These are phyloP conservation scores for Drymonia ruficornis DNA, from an alignment of 2,888 invertebrate species.

Conservation along the genomic window DNA sequence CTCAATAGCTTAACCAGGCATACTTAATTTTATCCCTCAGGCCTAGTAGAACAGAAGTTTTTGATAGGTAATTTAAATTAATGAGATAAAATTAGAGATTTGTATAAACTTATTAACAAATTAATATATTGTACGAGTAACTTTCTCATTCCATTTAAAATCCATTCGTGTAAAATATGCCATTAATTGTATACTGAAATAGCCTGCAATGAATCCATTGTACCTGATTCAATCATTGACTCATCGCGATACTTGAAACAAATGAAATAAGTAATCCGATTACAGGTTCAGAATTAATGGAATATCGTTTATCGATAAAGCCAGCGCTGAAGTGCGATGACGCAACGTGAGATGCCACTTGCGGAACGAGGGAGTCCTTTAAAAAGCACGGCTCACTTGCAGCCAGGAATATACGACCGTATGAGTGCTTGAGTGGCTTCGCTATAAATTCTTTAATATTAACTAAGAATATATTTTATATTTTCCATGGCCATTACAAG, in stretches of 20 bases:
- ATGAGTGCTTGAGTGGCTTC: not conserved
- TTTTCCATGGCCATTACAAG: no score
- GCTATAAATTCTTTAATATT: not conserved
- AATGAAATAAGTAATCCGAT: conserved; percentile 6
- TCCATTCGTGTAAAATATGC: no score
- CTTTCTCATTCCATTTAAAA: no score
- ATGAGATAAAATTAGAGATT: no score
- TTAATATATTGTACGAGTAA: no score
- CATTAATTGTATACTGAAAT: not conserved
- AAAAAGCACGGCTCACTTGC: not conserved
- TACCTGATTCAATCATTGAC: no score
- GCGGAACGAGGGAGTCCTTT: not conserved
- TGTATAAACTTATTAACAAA: no score
- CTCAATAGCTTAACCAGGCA: no score
- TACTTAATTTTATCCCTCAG: no score
- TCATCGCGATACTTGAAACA: not conserved
- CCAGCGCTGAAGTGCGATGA: not conserved
- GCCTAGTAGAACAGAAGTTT: no score
- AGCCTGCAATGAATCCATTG: not conserved
- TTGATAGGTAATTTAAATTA: no score
- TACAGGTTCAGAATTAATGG: conserved; percentile 1
- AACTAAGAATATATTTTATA: no score
- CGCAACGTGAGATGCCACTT: not conserved
- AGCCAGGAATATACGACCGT: not conserved
- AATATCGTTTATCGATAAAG: conserved; percentile 6